These are phyloP conservation scores for Ophthalmolycus amberensis DNA, from an alignment of 2,113 vertebrate genomes.

Conservation along the genomic window DNA sequence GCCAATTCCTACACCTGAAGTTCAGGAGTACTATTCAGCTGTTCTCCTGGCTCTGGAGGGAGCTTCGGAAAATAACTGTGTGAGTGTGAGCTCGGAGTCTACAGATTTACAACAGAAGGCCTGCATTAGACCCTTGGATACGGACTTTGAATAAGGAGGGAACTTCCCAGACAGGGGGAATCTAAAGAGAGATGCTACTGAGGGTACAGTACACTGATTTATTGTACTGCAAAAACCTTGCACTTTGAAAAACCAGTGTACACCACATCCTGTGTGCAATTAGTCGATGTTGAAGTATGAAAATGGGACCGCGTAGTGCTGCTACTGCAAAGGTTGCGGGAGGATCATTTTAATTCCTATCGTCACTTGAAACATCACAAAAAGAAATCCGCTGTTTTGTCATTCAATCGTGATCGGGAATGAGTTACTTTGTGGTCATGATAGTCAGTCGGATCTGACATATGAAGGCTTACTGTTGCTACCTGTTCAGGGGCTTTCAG, in stretches of 20 bases:
- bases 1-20: not conserved
- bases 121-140: not conserved
- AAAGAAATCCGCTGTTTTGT: too few species aligned
- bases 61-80: conserved; percentile 4
- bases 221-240: not conserved
- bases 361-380: too few species aligned
- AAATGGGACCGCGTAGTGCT: not conserved
- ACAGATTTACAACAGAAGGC: not conserved
- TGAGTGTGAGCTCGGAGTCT: not conserved
- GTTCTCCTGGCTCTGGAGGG: not conserved
- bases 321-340: not conserved
- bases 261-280: not conserved
- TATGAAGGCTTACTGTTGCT: conserved; percentile 10
- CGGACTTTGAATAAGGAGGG: not conserved
- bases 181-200: not conserved
- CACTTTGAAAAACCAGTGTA: not conserved
- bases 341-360: too few species aligned
- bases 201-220: not conserved
- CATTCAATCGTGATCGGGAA: too few species aligned
- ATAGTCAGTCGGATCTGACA: not conserved
- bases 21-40: not conserved
- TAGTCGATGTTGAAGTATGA: not conserved
- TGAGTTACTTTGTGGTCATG: not conserved
- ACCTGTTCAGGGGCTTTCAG: conserved; percentile 36
- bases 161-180: not conserved